Evolutionary conservation across 2,888 invertebrate species (phyloP).

Genomic region (Siphonodentalium dalli): DNA sequence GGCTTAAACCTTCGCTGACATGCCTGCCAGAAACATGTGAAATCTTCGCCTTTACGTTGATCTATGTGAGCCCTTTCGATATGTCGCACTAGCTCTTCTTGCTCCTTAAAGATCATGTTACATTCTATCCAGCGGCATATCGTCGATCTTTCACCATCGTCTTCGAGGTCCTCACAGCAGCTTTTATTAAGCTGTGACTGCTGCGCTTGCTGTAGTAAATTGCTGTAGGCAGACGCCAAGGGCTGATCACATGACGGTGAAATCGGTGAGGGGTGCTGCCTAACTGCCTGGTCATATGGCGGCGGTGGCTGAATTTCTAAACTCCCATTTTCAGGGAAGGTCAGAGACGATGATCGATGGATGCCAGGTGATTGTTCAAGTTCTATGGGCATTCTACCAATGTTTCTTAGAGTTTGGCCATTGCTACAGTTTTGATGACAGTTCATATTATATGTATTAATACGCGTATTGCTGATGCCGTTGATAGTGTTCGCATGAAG

Average conservation of each 20-base stretch:
- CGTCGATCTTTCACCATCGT: constrained; percentile 47
- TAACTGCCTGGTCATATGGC: constrained; percentile 47
- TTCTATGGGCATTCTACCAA: constrained; percentile 32
- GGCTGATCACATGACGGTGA: too few species aligned
- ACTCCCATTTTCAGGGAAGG: constrained; percentile 16
- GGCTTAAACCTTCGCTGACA: constrained; percentile 61
- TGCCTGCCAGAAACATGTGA: constrained; percentile 64
- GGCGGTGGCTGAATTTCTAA: constrained; percentile 52
- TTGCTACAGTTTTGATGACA: neutral
- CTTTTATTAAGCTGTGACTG: constrained; percentile 23
- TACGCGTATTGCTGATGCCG: constrained; percentile 5
- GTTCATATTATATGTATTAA: constrained; percentile 23
- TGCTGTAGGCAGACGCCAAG: too few species aligned
- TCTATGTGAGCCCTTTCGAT: constrained; percentile 64
- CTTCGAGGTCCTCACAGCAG: constrained; percentile 32
- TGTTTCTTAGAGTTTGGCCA: neutral
- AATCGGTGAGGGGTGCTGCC: constrained; percentile 34
- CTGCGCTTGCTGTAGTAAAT: constrained; percentile 16
- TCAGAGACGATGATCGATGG: neutral
- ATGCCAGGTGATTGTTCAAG: constrained; percentile 31
- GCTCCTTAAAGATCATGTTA: constrained; percentile 54
- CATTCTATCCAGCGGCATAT: constrained; percentile 64
- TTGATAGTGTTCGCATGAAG: constrained; percentile 21
- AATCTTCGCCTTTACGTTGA: constrained; percentile 63
- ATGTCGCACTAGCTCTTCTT: constrained; percentile 62